Base-by-base conservation (phyloP, 2,797 vertebrate species). In the Coregonus ussuriensis region DNA sequence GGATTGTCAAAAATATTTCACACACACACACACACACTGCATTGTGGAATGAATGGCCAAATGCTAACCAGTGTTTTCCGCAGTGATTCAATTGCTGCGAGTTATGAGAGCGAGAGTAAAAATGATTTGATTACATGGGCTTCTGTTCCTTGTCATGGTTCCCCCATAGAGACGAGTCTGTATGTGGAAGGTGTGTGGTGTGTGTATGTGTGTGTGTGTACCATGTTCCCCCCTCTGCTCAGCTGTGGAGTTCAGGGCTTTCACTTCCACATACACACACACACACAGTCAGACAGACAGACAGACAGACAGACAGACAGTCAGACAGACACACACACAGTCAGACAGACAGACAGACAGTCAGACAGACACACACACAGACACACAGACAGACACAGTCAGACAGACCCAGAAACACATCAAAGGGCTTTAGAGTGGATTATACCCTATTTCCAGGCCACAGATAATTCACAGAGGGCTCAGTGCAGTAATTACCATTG, bases 401-500 rank as follows among this genome's bases (percentile, higher is more conserved):
- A 52, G 15, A 29, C 16, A 74, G 31, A 31, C 62, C 29, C n/a
- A 65, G 16, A 66, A 9, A 18, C 75, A 75, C 62, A 71, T 74
- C 75, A 80, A 65, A 70, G 76, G 74, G 79, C 82, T 82, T 87
- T 63, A 81, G 72, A 78, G 80, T 41, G 77, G 72, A 81, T 81
- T 76, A 84, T 78, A 68, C 75, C 81, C 83, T 82, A 66, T 79
- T 83, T 87, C 82, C 84, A 80, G 83, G 62, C 67, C 75, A 83
- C 79, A 80, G 77, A 77, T 77, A 29, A 81, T 78, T 78, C 84
- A 72, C 35, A 47, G 78, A 80, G 86, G 82, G 37, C 80, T 83
- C 80, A 79, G 62, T 83, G 75, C 83, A 75, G 72, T 88, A 89
- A 91, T 91, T 91, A 91, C 74, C 89, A 79, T 59, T 89, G 91